Conservation (phyloP, 2,113 vertebrate species). For the Carlito syrichta region DNA sequence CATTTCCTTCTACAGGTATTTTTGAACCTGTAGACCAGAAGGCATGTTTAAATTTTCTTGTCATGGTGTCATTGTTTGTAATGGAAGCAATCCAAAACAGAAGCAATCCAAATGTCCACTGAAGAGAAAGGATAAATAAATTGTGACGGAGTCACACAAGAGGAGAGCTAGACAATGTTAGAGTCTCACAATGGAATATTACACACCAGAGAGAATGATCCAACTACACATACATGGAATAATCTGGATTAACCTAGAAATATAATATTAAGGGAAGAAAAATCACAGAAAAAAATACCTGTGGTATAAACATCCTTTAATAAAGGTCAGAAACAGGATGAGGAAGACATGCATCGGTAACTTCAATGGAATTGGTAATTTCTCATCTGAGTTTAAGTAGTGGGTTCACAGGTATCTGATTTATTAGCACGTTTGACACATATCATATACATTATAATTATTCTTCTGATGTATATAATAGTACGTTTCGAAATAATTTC, state of each 20-base stretch:
- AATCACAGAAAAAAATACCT: not conserved
- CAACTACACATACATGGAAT: not conserved
- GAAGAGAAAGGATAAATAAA: not conserved
- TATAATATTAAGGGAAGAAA: not conserved
- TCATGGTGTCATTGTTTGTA: not conserved
- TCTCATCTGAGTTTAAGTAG: not conserved
- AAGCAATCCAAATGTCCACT: not conserved
- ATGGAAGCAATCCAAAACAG: not conserved
- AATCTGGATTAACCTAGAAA: not conserved
- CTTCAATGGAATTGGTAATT: not conserved
- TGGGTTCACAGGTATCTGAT: not conserved
- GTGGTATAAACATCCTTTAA: not conserved
- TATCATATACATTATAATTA: not conserved
- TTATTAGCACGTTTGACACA: not conserved
- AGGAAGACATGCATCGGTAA: not conserved
- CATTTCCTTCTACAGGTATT: not conserved
- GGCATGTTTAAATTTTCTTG: not conserved
- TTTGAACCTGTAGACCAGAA: not conserved
- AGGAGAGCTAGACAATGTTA: not conserved
- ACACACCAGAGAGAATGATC: not conserved
- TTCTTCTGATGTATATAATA: not conserved
- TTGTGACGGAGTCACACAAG: not conserved
- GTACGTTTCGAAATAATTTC: not conserved
- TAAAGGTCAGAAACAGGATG: not conserved
- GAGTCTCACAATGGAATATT: not conserved